A percentile compares a stretch with the other conserved stretches of the same genome.
These are phyloP conservation scores for Isaurus tuberculatus DNA, from an alignment of 92 coral and sea anemone species.

Conservation along the genomic window DNA sequence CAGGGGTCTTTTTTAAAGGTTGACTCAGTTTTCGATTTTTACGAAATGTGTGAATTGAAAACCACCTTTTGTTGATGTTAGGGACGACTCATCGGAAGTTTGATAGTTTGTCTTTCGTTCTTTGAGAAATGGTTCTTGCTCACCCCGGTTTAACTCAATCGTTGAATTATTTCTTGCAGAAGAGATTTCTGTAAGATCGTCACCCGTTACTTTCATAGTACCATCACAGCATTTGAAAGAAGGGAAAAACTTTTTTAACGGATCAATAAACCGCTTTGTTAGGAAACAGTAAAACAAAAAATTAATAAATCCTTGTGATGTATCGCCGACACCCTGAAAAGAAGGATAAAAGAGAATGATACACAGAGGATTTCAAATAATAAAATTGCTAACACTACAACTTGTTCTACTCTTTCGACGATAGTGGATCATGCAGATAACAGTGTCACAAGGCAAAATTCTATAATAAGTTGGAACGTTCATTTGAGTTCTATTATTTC, in stretches of 20 bases:
- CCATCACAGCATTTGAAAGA: constrained; percentile 2
- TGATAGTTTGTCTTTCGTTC: constrained; percentile 28
- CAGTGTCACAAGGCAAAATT: too few species aligned
- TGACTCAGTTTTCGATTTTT: too few species aligned
- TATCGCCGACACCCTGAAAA: constrained; percentile 11
- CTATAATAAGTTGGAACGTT: too few species aligned
- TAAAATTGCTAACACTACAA: too few species aligned
- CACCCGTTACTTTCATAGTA: neutral
- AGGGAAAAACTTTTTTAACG: neutral
- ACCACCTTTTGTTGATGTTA: too few species aligned
- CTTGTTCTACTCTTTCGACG: too few species aligned
- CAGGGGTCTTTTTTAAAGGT: too few species aligned
- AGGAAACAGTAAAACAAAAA: constrained; percentile 27
- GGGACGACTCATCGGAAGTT: neutral
- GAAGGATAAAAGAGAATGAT: too few species aligned
- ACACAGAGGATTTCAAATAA: too few species aligned
- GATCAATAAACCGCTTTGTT: constrained; percentile 31
- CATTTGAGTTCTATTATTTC: too few species aligned
- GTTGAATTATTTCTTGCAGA: constrained; percentile 10
- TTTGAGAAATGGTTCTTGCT: constrained; percentile 24
- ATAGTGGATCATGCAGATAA: too few species aligned
- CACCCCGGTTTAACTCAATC: constrained; percentile 21
- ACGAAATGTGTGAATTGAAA: too few species aligned
- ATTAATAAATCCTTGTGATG: constrained; percentile 32
- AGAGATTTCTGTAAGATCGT: neutral